These are phyloP conservation scores for Heteromormyrus szaboi DNA, from an alignment of 2,797 vertebrate species.

Conservation along the genomic window DNA sequence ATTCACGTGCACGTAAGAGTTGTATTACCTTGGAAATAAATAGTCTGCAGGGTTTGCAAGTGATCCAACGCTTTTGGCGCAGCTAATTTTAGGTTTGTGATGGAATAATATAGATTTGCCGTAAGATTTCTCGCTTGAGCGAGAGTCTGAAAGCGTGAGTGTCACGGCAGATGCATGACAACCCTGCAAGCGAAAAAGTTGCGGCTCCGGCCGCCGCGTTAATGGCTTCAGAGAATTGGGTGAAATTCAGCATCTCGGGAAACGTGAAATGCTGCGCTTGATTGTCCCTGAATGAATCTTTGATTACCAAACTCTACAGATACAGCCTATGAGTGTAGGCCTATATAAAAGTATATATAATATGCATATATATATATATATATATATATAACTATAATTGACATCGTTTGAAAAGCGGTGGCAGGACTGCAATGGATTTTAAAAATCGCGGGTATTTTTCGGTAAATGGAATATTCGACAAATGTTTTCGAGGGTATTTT, in stretches of 20 bases:
- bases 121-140: background rate
- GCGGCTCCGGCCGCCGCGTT: background rate
- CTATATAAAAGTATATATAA: background rate
- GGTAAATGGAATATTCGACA: background rate
- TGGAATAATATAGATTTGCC: background rate
- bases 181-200: background rate
- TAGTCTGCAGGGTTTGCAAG: background rate
- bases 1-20: background rate
- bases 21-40: background rate
- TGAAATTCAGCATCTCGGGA: background rate
- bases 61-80: background rate
- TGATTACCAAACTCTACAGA: background rate
- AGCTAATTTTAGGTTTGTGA: background rate
- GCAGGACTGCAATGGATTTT: background rate
- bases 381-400: background rate
- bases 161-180: background rate
- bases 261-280: background rate
- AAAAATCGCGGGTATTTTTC: background rate
- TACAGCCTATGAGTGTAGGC: background rate
- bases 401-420: background rate
- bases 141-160: background rate
- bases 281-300: background rate
- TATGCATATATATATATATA: background rate
- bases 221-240: background rate
- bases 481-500: background rate